Percentiles rank a stretch among this genome's conserved stretches.
Conservation (phyloP, 23 tunicate species). For the Ciona savignyi region DNA sequence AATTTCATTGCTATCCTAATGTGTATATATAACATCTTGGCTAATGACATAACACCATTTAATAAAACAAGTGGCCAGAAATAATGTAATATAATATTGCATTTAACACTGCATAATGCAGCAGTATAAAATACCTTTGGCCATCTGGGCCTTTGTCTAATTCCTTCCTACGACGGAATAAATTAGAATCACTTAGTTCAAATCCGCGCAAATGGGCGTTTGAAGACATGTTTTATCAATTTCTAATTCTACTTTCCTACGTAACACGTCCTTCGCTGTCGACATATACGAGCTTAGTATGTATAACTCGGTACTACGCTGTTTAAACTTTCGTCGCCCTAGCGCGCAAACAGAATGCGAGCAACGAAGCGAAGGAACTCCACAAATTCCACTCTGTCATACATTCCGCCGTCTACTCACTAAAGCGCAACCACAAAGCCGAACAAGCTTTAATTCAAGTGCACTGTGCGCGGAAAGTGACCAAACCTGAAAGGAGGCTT, state of each 20-base stretch:
- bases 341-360: background rate
- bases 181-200: conserved; percentile 63
- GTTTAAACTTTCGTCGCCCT: background rate
- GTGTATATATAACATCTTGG: no score
- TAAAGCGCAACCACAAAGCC: background rate
- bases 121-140: background rate
- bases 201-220: conserved; percentile 60
- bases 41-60: no score
- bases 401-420: conserved; percentile 1
- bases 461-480: no score
- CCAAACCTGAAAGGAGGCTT: no score
- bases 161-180: conserved; percentile 72
- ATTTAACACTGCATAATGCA: background rate
- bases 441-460: no score
- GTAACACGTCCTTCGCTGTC: no score
- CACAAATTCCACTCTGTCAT: background rate
- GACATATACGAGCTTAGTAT: no score
- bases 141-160: conserved; percentile 13
- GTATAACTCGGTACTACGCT: background rate
- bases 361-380: background rate
- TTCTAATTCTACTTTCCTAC: no score
- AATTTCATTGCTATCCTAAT: no score
- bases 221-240: conserved; percentile 12
- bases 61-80: background rate
- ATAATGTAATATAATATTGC: background rate